Evolutionary conservation across 2,113 vertebrate species (phyloP).

Genomic region (Erythrolamprus reginae): DNA sequence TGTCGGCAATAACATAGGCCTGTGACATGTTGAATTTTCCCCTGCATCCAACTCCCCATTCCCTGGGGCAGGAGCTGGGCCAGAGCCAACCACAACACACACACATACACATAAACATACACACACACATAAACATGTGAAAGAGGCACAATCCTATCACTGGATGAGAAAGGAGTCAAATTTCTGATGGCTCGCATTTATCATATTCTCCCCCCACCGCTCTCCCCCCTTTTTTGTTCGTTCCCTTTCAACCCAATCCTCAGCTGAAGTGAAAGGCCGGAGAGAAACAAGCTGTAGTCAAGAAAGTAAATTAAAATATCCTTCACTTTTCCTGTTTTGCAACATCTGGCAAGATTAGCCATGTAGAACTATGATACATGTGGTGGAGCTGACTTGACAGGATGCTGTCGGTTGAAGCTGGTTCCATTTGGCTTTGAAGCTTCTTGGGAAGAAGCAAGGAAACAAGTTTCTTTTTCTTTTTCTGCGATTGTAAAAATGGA

Average conservation of each 20-base stretch:
- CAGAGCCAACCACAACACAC: too few species aligned
- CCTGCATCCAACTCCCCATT: too few species aligned
- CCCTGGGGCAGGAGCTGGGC: too few species aligned
- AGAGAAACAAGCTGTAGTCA: conserved; percentile 40
- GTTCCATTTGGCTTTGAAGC: conserved; percentile 34
- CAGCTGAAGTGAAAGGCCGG: conserved; percentile 37
- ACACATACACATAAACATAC: too few species aligned
- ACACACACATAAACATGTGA: too few species aligned
- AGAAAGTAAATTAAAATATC: conserved; percentile 58
- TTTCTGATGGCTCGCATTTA: not conserved
- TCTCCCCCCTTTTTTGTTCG: accelerated
- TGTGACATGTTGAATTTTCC: too few species aligned
- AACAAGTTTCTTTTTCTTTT: conserved; percentile 19
- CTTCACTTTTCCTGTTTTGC: conserved; percentile 52
- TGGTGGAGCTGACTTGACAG: conserved; percentile 52
- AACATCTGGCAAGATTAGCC: conserved; percentile 51
- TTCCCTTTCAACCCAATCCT: conserved; percentile 21
- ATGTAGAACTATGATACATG: conserved; percentile 46
- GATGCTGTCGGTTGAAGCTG: conserved; percentile 39
- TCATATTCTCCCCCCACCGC: not conserved
- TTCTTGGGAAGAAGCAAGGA: conserved; percentile 29
- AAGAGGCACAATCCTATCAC: not conserved
- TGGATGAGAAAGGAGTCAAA: not conserved
- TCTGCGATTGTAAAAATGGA: not conserved
- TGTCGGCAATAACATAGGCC: too few species aligned